Evolutionary conservation across 2,888 invertebrate genomes (phyloP).

Genomic region (Cephus rjabovi): DNA sequence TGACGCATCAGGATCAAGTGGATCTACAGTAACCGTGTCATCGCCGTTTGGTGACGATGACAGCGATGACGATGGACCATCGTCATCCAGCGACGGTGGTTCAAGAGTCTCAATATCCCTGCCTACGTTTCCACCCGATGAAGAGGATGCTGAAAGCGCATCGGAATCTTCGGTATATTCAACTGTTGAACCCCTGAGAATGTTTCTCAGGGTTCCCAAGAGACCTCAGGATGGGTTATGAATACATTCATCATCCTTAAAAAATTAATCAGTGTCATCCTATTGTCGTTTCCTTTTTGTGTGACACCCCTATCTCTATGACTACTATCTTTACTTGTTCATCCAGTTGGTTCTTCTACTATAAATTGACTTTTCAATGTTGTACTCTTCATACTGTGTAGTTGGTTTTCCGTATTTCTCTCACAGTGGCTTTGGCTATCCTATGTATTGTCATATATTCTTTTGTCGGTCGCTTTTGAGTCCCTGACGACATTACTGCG

Average conservation of each 20-base stretch:
- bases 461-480: not conserved
- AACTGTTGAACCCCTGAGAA: constrained; percentile 22
- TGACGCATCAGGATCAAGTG: constrained; percentile 55
- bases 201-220: not conserved
- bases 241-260: not conserved
- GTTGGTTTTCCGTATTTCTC: not conserved
- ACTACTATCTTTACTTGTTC: not conserved
- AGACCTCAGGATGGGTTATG: not conserved
- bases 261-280: not conserved
- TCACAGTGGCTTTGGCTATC: not conserved
- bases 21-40: constrained; percentile 63
- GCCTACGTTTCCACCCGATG: constrained; percentile 77
- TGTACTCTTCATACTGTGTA: not conserved
- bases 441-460: not conserved
- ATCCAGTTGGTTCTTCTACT: not conserved
- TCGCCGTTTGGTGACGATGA: constrained; percentile 65
- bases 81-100: constrained; percentile 54
- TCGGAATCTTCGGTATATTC: constrained; percentile 47
- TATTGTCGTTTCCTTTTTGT: not conserved
- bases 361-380: not conserved
- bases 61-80: constrained; percentile 63
- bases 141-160: constrained; percentile 69
- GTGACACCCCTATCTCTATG: not conserved
- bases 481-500: not conserved
- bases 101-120: constrained; percentile 74